Evolutionary conservation across 1,140 invertebrate genomes (phyloP), one percentile per base, ranked within the genome.

Genomic region (Rhynchophorus ferrugineus): DNA sequence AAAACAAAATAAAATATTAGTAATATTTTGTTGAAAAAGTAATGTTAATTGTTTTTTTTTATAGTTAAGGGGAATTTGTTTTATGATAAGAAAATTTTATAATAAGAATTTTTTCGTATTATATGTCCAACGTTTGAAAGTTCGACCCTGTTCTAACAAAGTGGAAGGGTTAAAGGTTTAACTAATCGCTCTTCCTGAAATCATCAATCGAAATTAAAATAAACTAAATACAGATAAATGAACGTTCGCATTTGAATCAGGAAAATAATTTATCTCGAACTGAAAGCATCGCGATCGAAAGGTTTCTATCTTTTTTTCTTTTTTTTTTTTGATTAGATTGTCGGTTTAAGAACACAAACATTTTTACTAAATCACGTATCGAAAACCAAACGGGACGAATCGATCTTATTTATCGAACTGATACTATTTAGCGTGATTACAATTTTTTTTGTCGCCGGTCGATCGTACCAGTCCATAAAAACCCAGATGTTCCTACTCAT

Each of bases 151-250:
- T 41, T 8, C 9, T 41, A 17, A 18, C 9, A 6, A 14, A 41
- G 8, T 18, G 11, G 18, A 41, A 41, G 38, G 38, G 38, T 41
- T 41, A 41, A 41, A 41, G 38, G 38, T 14, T 41, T 19, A 22
- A 49, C 9, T 42, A 41, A 39, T 42, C 33, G 35, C 37, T 29
- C 19, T 22, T 49, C 37, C 21, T 33, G 42, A 39, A 41, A 22
- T 42, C 47, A 49, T 42, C 24, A 49, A 49, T 39, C 47, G 38
- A 49, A 41, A 49, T 49, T 42, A 49, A 24, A 18, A 42, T 24
- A 38, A 49, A 29, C 38, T 49, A 21, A 47, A 47, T 47, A 14
- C 41, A 19, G 21, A 43, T 24, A 24, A 43, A 22, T 29, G 20
- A 43, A 43, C 41, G 0, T 44, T 16, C 21, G n/a, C 14, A 44